Evolutionary conservation across 2,113 vertebrate species (phyloP).

Genomic region (Marmota monax): DNA sequence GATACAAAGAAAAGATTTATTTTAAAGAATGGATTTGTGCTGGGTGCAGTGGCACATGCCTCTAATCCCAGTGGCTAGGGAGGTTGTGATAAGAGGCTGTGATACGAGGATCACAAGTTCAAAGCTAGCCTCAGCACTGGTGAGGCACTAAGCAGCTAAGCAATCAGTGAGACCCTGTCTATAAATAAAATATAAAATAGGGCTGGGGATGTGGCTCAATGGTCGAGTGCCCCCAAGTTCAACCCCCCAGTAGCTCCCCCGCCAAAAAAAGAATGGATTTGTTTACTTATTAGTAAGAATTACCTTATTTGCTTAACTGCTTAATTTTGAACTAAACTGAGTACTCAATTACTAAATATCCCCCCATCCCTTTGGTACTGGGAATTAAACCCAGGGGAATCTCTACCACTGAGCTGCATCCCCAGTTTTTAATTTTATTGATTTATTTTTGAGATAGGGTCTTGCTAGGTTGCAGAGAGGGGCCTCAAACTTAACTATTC

Average conservation of each 20-base stretch:
- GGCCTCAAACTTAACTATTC: no score
- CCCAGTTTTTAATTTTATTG: neutral
- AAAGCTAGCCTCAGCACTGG: no score
- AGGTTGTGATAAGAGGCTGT: no score
- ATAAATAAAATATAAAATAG: no score
- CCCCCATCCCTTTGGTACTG: neutral
- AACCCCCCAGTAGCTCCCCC: no score
- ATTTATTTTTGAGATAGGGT: neutral
- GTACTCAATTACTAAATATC: neutral
- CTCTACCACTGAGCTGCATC: neutral
- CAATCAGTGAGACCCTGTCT: no score
- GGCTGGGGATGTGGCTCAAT: no score
- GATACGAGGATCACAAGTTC: no score
- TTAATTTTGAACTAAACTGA: conserved; percentile 20
- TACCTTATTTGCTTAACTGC: conserved; percentile 8
- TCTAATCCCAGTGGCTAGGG: no score
- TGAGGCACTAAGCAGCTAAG: no score
- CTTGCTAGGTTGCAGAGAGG: neutral
- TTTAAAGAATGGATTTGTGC: neutral
- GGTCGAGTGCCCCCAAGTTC: no score
- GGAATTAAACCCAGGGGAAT: neutral
- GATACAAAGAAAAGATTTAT: neutral
- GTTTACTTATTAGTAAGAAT: conserved; percentile 40
- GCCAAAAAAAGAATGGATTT: neutral
- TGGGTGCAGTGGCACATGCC: no score